Percentiles rank a stretch among this genome's conserved stretches.
Conservation (phyloP, 2,113 vertebrate genomes). For the Numenius arquata region DNA sequence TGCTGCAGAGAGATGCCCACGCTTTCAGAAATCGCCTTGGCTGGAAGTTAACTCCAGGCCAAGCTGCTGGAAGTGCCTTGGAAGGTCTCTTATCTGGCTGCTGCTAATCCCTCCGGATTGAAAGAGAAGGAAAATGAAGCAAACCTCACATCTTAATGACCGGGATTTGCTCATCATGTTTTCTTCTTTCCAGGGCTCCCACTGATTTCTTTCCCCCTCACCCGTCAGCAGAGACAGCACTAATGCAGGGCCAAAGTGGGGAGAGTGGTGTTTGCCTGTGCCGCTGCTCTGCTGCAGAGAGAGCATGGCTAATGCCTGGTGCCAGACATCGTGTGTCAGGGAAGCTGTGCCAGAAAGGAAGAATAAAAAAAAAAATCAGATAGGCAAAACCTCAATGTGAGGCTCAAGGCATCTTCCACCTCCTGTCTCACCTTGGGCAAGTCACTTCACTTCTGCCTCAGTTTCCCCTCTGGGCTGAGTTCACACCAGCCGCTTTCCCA, state of each 20-base stretch:
- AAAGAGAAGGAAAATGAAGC: neutral
- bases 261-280: neutral
- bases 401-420: neutral
- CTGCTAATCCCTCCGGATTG: neutral
- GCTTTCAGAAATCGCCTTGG: neutral
- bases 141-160: neutral
- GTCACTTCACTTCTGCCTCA: neutral
- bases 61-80: neutral
- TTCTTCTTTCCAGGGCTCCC: neutral
- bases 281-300: neutral
- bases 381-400: neutral
- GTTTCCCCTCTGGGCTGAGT: neutral
- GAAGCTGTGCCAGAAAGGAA: neutral
- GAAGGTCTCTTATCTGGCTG: neutral
- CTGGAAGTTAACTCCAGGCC: neutral
- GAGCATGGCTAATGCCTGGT: neutral
- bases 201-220: neutral
- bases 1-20: neutral
- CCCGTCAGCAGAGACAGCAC: fast-evolving
- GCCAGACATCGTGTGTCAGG: neutral
- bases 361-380: neutral
- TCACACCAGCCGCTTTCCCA: neutral
- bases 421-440: neutral
- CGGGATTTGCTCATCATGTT: neutral
- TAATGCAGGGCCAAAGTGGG: neutral